Evolutionary conservation across 92 coral and sea anemone species (phyloP).

Genomic region (Palythoa grandiflora): DNA sequence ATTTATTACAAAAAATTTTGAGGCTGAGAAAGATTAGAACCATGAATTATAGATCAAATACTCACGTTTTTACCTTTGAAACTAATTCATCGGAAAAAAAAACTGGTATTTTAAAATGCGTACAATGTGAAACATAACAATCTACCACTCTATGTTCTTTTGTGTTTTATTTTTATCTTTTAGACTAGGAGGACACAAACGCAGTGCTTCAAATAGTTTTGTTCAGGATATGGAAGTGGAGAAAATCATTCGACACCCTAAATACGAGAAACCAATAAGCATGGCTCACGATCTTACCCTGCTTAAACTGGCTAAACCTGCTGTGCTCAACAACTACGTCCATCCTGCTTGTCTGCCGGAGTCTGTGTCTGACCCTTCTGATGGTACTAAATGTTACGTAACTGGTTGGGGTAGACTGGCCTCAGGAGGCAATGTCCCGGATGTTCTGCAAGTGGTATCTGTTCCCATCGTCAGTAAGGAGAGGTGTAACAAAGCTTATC

Average conservation of each 20-base stretch:
- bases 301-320: slow-evolving; percentile 61
- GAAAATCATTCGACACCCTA: slow-evolving; percentile 52
- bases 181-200: slow-evolving; percentile 45
- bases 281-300: slow-evolving; percentile 60
- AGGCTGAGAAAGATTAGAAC: too few species aligned
- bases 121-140: too few species aligned
- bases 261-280: slow-evolving; percentile 56
- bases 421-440: slow-evolving; percentile 43
- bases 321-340: slow-evolving; percentile 38
- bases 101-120: too few species aligned
- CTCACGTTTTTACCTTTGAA: too few species aligned
- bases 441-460: slow-evolving; percentile 36
- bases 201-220: not conserved
- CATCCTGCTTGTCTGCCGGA: slow-evolving; percentile 39
- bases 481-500: slow-evolving; percentile 36
- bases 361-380: slow-evolving; percentile 34
- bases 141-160: not conserved
- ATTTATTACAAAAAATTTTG: too few species aligned
- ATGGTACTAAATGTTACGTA: slow-evolving; percentile 33
- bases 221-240: slow-evolving; percentile 59
- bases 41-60: not conserved
- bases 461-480: slow-evolving; percentile 30
- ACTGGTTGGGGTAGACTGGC: slow-evolving; percentile 47
- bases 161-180: not conserved
- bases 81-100: too few species aligned